A percentile compares a stretch with the other conserved stretches of the same genome.
Conservation (phyloP, 2,797 vertebrate genomes). For the Ptychobarbus kaznakovi region DNA sequence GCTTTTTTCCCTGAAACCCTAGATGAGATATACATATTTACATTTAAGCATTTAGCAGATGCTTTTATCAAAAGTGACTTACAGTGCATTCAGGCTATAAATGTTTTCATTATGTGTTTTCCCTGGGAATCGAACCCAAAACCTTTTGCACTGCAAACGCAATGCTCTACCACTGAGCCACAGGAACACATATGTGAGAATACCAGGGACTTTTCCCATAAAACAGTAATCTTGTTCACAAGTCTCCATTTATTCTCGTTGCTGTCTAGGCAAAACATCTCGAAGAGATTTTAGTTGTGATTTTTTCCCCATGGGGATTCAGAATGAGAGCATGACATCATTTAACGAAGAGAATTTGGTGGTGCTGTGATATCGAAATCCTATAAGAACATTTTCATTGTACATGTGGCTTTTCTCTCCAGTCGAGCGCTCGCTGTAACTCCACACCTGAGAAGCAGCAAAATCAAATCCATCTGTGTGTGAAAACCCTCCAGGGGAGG, state of each 20-base stretch:
- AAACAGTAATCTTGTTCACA: background rate
- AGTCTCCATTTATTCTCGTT: background rate
- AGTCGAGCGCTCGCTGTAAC: constrained; percentile 5
- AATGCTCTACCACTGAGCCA: too few relatives aligned
- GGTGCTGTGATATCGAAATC: constrained; percentile 35
- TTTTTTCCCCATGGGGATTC: background rate
- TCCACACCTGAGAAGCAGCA: constrained; percentile 38
- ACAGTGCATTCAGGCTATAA: too few relatives aligned
- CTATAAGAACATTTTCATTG: constrained; percentile 5
- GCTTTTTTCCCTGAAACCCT: background rate
- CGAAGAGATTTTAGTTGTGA: background rate
- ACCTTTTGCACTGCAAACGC: too few relatives aligned
- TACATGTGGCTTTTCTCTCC: constrained; percentile 30
- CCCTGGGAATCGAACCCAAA: too few relatives aligned
- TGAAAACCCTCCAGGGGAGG: constrained; percentile 40
- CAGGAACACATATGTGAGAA: background rate
- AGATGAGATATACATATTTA: background rate
- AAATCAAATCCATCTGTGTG: constrained; percentile 57
- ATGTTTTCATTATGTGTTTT: too few relatives aligned
- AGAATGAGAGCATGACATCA: constrained; percentile 11
- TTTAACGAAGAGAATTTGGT: background rate
- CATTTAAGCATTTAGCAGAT: too few relatives aligned
- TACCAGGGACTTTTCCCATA: background rate
- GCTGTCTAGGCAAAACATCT: constrained; percentile 1
- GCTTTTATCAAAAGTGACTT: too few relatives aligned